Evolutionary conservation across 2,113 vertebrate species (phyloP).

Genomic region (Sinocyclocheilus rhinocerous): DNA sequence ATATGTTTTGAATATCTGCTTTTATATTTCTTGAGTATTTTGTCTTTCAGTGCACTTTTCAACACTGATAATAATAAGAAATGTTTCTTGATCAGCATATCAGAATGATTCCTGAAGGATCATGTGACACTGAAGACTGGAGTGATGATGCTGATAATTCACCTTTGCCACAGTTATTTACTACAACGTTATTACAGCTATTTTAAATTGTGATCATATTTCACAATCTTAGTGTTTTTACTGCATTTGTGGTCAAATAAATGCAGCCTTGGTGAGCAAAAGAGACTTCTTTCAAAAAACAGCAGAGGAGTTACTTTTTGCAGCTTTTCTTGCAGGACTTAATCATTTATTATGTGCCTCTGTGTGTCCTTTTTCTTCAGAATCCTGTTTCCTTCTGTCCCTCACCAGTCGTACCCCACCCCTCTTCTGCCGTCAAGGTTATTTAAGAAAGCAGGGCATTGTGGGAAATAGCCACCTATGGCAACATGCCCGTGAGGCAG

Average conservation of each 20-base stretch:
- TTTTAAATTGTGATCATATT: neutral
- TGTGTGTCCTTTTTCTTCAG: conserved; percentile 65
- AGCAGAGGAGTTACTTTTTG: too few species aligned
- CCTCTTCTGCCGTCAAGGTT: conserved; percentile 87
- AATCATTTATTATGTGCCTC: neutral
- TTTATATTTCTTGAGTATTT: too few species aligned
- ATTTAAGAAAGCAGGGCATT: conserved; percentile 81
- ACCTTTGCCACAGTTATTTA: neutral
- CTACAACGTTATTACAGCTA: neutral
- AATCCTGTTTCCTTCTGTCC: conserved; percentile 88
- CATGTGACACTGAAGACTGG: neutral
- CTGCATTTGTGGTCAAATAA: neutral
- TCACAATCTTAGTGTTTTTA: neutral
- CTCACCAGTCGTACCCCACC: conserved; percentile 87
- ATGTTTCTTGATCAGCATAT: neutral
- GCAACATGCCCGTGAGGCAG: conserved; percentile 62
- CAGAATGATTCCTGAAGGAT: neutral
- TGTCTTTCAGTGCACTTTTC: too few species aligned
- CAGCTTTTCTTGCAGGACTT: neutral
- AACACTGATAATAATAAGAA: neutral
- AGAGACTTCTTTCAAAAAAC: neutral
- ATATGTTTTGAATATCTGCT: too few species aligned
- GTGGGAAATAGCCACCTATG: conserved; percentile 64
- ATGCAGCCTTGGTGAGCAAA: neutral
- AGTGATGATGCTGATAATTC: neutral